Evolutionary conservation across 2,888 invertebrate species (phyloP), one percentile per base, ranked within the genome.

Genomic region (Cryptocheilus praepositus): DNA sequence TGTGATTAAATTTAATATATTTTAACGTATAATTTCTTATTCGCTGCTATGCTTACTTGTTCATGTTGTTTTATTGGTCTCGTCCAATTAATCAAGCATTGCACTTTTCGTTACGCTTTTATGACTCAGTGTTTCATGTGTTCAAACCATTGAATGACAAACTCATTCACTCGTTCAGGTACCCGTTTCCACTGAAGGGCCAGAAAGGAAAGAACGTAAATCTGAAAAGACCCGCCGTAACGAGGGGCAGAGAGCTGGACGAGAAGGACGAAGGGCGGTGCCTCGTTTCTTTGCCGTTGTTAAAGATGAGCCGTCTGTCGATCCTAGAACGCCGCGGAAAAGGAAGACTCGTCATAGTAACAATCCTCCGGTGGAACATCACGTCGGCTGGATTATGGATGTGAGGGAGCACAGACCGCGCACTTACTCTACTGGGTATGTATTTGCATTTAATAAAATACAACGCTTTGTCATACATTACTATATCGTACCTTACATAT

Each of bases 321-420:
- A 93, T 90, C 92, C 92, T 13, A 90, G 92, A 72, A 94, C 93
- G 1, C 94, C 94, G 0, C 91, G 95, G 22, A 97, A 97, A 88
- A 93, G 96, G 81, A 97, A 97, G 91, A 96, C 96, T 2, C 91
- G 96, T n/a, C 96, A 98, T 89, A 96, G 94, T 81, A 94, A 92
- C 78, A 97, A 98, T 91, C 98, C 98, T 54, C 98, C 98, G 0
- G 93, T 95, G 70, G 98, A 98, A 89, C 94, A 96, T 84, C 97
- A 98, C 86, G 96, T 99, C 46, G 99, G 99, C 18, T 99, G 99
- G 99, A 94, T 99, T 79, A 95, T 99, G 93, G 99, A 96, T 89
- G 93, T 94, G 4, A 94, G 94, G 85, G 96, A 96, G 83, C 96
- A 96, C 87, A 90, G 95, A 13, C 92, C 93, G 5, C 90, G 96